Evolutionary conservation across 2,888 invertebrate genomes (phyloP).

Genomic region (Drosophila pseudotalamancana): DNA sequence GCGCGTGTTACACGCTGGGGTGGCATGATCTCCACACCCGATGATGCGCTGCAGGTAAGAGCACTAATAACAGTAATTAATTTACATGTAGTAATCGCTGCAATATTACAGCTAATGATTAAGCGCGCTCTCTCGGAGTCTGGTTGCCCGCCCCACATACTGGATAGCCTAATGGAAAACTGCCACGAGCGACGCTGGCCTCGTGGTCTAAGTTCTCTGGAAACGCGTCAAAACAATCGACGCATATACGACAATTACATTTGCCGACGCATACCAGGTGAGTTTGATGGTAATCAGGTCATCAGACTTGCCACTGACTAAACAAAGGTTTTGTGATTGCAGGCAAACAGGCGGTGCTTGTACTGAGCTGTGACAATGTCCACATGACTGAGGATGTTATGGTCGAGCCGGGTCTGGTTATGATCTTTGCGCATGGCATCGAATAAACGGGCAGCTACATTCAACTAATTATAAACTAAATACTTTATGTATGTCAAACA

Average conservation of each 20-base stretch:
- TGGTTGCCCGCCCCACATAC: constrained; percentile 96
- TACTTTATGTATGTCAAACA: constrained; percentile 49
- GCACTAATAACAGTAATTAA: neutral
- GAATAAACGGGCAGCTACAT: constrained; percentile 85
- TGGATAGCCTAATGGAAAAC: constrained; percentile 98
- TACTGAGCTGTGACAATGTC: constrained; percentile 96
- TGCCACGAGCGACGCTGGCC: constrained; percentile 99
- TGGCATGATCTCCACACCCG: constrained; percentile 99
- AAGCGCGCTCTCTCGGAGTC: constrained; percentile 96
- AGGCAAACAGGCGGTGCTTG: constrained; percentile 97
- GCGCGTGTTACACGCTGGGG: constrained; percentile 98
- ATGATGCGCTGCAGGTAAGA: constrained; percentile 93
- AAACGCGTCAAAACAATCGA: constrained; percentile 97
- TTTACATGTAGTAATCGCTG: neutral
- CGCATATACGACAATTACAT: constrained; percentile 96
- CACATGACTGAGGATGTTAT: constrained; percentile 98
- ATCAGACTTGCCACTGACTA: constrained; percentile 24
- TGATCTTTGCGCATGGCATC: constrained; percentile 99
- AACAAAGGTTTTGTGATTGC: constrained; percentile 83
- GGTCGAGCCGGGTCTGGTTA: constrained; percentile 97
- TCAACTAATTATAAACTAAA: constrained; percentile 49
- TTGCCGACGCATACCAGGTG: constrained; percentile 95
- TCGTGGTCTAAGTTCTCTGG: constrained; percentile 94
- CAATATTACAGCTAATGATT: constrained; percentile 92
- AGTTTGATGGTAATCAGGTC: constrained; percentile 14